phyloP scores from a whole-genome alignment of 2,888 invertebrate genomes.

The Drosophila melanosoma region DNA sequence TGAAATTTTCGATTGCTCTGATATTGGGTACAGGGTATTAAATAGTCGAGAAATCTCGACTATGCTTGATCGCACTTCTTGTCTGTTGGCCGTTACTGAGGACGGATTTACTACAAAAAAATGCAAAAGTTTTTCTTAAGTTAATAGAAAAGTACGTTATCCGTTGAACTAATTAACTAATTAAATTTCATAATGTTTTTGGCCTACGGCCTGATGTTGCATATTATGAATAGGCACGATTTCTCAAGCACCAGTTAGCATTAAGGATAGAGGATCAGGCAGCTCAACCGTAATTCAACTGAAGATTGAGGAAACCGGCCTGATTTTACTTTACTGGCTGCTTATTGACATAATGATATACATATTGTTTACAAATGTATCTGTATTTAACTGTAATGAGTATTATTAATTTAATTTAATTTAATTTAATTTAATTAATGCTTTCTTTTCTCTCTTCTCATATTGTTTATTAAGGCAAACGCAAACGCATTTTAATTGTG shows the following conservation, averaged over 20 bases:
- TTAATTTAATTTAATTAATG: conserved; percentile 2
- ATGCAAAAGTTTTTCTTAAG: conserved; percentile 50
- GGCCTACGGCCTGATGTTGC: conserved; percentile 22
- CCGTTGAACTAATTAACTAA: conserved; percentile 42
- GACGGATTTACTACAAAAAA: conserved; percentile 65
- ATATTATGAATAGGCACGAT: conserved; percentile 51
- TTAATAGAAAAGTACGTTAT: conserved; percentile 32
- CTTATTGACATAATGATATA: conserved; percentile 10
- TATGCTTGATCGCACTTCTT: conserved; percentile 19
- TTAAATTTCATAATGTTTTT: conserved; percentile 25
- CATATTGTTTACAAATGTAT: neutral
- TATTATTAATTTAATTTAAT: conserved; percentile 6
- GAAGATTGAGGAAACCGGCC: conserved; percentile 61
- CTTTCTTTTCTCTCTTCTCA: neutral
- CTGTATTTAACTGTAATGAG: conserved; percentile 6
- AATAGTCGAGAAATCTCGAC: conserved; percentile 34
- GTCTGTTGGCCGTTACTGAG: conserved; percentile 57
- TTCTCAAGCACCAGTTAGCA: conserved; percentile 56
- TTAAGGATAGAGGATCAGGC: conserved; percentile 45
- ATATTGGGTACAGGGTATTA: conserved; percentile 47
- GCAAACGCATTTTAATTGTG: conserved; percentile 64
- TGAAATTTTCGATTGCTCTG: conserved; percentile 11
- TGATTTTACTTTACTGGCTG: conserved; percentile 26
- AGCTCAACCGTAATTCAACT: conserved; percentile 56
- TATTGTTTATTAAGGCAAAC: conserved; percentile 64